phyloP scores from a whole-genome alignment of 2,888 invertebrate genomes.

The Lathronympha strigana region DNA sequence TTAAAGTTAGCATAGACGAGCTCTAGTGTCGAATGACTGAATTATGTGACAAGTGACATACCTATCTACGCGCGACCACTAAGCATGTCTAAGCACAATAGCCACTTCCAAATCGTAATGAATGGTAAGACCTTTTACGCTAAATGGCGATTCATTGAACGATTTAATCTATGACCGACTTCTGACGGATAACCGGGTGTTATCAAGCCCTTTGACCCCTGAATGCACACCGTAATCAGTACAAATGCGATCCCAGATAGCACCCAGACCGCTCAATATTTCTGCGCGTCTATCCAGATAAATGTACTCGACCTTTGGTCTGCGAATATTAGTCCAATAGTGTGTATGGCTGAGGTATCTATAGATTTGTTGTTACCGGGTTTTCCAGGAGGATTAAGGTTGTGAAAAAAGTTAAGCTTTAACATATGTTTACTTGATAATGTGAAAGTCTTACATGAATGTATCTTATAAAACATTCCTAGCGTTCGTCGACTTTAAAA shows the following conservation, averaged over 20 bases:
- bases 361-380: conserved; percentile 14
- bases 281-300: conserved; percentile 77
- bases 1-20: too few species aligned
- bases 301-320: conserved; percentile 64
- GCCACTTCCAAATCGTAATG: background rate
- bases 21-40: too few species aligned
- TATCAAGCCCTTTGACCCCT: conserved; percentile 53
- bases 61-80: too few species aligned
- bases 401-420: background rate
- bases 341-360: conserved; percentile 9
- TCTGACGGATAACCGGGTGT: conserved; percentile 44
- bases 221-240: conserved; percentile 66
- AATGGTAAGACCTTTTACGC: conserved; percentile 5
- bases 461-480: too few species aligned
- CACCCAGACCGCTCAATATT: conserved; percentile 71
- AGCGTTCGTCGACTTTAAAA: too few species aligned
- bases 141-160: conserved; percentile 18
- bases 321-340: conserved; percentile 26
- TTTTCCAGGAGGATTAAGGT: conserved; percentile 17
- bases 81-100: too few species aligned
- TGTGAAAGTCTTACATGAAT: background rate
- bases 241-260: conserved; percentile 76
- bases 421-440: conserved; percentile 2
- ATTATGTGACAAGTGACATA: too few species aligned
- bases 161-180: conserved; percentile 21